phyloP scores from a whole-genome alignment of 2,797 vertebrate genomes.

The Aeoliscus strigatus region DNA sequence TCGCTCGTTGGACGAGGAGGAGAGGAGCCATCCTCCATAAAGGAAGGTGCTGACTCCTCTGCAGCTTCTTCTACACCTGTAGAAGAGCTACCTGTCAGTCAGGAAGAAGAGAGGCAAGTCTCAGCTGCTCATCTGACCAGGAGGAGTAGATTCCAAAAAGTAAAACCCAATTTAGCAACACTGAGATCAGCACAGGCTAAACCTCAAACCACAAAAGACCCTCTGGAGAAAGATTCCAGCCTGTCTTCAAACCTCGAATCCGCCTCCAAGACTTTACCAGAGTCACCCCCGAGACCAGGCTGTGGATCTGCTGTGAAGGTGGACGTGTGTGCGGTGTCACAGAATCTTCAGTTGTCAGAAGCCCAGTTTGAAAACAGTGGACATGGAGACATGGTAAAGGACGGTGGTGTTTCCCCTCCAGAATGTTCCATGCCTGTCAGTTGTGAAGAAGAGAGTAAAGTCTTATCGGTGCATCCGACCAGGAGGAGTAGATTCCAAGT shows the following conservation, averaged over 20 bases:
- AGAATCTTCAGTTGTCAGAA: too few species aligned
- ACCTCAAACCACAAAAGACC: constrained; percentile 15
- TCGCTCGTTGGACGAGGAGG: constrained; percentile 1
- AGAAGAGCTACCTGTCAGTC: constrained; percentile 9
- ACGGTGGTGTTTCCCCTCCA: not conserved
- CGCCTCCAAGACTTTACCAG: not conserved
- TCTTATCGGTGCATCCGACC: not conserved
- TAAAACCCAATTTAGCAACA: constrained; percentile 24
- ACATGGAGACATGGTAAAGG: too few species aligned
- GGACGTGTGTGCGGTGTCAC: too few species aligned
- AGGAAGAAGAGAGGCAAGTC: constrained; percentile 4
- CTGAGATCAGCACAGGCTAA: constrained; percentile 13
- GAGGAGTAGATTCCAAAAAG: constrained; percentile 14
- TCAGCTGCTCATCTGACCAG: not conserved
- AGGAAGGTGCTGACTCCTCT: not conserved
- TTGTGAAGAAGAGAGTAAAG: constrained; percentile 9
- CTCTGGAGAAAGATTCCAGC: not conserved
- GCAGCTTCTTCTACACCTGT: not conserved
- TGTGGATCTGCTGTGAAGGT: too few species aligned
- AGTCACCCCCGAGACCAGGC: too few species aligned
- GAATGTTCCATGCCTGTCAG: not conserved
- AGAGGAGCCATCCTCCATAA: not conserved
- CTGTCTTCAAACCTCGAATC: constrained; percentile 3
- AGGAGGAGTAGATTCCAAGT: constrained; percentile 11
- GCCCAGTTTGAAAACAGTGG: too few species aligned